Evolutionary conservation across 2,113 vertebrate species (phyloP), one percentile per base, ranked within the genome.

Genomic region (Siniperca chuatsi): DNA sequence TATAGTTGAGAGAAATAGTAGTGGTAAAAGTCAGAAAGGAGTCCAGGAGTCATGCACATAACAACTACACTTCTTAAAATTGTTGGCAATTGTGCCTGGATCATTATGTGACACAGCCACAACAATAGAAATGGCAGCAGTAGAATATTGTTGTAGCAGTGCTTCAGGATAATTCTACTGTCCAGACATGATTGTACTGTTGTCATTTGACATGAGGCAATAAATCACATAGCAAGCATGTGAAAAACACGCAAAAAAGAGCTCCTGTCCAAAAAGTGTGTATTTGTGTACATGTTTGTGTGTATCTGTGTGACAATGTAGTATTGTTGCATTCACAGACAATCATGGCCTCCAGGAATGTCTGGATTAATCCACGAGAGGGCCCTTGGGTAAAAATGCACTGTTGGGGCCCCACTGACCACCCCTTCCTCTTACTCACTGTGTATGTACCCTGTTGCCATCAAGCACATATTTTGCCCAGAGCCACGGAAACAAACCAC

Each of bases 1-100:
- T 21, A 35, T 6, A 54, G 35, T 44, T 52, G 33, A 62, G 55
- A 68, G 6, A 80, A 81, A 78, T 40, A 42, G 33, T 6, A 67
- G 52, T n/a, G 16, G 35, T 68, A 62, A 33, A 78, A 69, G 73
- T 54, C 29, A 42, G 52, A 86, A 87, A 85, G 6, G 72, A 75
- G 74, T 13, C 54, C 70, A 77, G n/a, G n/a, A n/a, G 79, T 85
- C 75, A 70, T 46, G 57, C 57, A 52, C n/a, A 15, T 66, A 71
- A 77, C 78, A 74, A 60, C 72, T 23, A 20, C n/a, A 54, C 46
- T 50, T 6, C 48, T 66, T 72, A 18, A 81, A 73, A 81, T n/a
- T 42, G 11, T 78, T 12, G 1, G n/a, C 18, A 55, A 67, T 77
- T 81, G 57, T 48, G 15, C 15, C 20, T 6, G 46, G 21, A 61